A percentile compares a stretch with the other conserved stretches of the same genome.
Evolutionary conservation across 2,888 invertebrate genomes (phyloP).

Genomic region (Muscina levida): DNA sequence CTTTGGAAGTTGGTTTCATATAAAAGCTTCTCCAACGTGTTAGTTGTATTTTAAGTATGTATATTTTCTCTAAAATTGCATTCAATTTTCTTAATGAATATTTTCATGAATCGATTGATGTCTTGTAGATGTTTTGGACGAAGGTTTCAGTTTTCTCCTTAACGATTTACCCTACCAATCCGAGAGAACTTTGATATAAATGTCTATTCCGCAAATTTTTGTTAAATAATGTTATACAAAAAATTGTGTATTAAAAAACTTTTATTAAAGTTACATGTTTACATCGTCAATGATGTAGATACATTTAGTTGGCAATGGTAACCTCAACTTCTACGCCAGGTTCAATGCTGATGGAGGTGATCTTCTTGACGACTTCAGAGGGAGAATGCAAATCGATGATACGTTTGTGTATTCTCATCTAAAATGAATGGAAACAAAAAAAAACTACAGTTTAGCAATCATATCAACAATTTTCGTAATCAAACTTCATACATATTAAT

Average conservation of each 20-base stretch:
- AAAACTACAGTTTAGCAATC: slow-evolving; percentile 63
- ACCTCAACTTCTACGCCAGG: slow-evolving; percentile 99
- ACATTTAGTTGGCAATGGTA: slow-evolving; percentile 92
- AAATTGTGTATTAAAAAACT: neutral
- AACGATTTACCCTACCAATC: too few species aligned
- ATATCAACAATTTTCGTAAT: neutral
- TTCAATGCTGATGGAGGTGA: slow-evolving; percentile 99
- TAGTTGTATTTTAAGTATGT: too few species aligned
- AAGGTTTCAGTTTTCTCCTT: too few species aligned
- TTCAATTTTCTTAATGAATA: too few species aligned
- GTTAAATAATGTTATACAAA: neutral
- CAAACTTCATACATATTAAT: neutral
- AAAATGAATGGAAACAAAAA: slow-evolving; percentile 75
- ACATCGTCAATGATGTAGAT: slow-evolving; percentile 16
- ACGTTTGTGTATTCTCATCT: slow-evolving; percentile 98
- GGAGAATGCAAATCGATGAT: slow-evolving; percentile 99
- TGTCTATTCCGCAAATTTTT: too few species aligned
- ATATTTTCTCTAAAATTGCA: too few species aligned
- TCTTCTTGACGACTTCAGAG: slow-evolving; percentile 99
- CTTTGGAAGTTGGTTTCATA: too few species aligned
- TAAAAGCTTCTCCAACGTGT: too few species aligned
- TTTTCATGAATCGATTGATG: too few species aligned
- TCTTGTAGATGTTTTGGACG: too few species aligned
- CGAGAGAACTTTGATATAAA: too few species aligned
- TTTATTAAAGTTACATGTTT: slow-evolving; percentile 49